A percentile compares a stretch with the other conserved stretches of the same genome.
Conservation (phyloP, 37 sponge, comb jelly and placozoan genomes). For the Cliona cf. orientalis region DNA sequence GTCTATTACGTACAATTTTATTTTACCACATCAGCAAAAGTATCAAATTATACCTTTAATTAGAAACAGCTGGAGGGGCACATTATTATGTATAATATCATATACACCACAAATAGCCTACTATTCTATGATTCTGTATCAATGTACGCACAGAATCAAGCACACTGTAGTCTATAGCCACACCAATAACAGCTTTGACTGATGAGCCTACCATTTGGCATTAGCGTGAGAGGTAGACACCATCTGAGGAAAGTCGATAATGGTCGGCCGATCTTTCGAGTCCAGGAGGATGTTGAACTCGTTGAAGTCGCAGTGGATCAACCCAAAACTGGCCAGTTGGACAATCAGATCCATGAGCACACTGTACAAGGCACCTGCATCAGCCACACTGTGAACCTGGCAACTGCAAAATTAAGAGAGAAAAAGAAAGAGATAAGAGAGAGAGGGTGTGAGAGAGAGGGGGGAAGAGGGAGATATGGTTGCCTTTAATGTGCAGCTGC, state of each 20-base stretch:
- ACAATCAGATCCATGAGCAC: constrained; percentile 85
- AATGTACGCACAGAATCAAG: too few species aligned
- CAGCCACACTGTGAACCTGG: constrained; percentile 69
- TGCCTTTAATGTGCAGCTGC: not conserved
- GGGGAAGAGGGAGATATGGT: not conserved
- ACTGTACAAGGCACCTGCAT: constrained; percentile 59
- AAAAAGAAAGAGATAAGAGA: not conserved
- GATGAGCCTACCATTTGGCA: constrained; percentile 88
- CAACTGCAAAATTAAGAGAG: constrained; percentile 37
- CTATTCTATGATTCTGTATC: too few species aligned
- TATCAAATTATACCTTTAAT: too few species aligned
- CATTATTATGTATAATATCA: too few species aligned
- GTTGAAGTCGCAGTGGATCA: constrained; percentile 99
- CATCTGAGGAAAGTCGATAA: constrained; percentile 99
- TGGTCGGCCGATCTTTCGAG: constrained; percentile 77
- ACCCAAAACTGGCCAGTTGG: constrained; percentile 81
- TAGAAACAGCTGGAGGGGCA: too few species aligned
- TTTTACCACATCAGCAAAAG: too few species aligned
- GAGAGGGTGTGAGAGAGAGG: not conserved
- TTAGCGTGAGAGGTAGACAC: constrained; percentile 90
- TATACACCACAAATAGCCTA: too few species aligned
- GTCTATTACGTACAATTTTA: too few species aligned
- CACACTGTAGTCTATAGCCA: too few species aligned
- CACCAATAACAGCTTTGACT: too few species aligned
- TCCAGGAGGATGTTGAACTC: constrained; percentile 96